Evolutionary conservation across 2,797 vertebrate species (phyloP).

Genomic region (Bradypus variegatus): DNA sequence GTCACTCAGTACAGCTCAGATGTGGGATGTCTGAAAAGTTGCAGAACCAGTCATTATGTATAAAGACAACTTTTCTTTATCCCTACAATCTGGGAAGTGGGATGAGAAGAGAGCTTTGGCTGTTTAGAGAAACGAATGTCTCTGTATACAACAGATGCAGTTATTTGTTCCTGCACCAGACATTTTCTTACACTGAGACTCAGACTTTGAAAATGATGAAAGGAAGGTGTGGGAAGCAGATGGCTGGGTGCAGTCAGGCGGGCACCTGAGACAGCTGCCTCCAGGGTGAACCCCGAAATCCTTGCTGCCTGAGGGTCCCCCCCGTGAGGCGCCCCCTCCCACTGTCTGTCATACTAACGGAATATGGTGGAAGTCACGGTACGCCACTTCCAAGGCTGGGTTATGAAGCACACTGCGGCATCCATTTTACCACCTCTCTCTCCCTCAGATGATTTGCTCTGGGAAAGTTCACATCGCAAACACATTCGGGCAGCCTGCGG

Average conservation of each 20-base stretch:
- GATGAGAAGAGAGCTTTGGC: not conserved
- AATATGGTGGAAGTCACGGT: not conserved
- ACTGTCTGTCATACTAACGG: not conserved
- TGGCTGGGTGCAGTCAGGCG: not conserved
- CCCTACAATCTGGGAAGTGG: not conserved
- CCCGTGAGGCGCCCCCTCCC: not conserved
- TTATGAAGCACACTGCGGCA: not conserved
- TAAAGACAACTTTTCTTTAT: not conserved
- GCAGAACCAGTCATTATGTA: not conserved
- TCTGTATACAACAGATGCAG: not conserved
- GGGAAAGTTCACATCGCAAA: not conserved
- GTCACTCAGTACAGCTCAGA: not conserved
- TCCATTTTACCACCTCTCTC: not conserved
- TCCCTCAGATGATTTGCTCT: not conserved
- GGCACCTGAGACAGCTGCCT: not conserved
- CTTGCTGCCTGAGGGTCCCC: no score
- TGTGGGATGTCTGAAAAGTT: not conserved
- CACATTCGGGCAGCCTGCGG: fast-evolving
- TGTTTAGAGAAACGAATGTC: not conserved
- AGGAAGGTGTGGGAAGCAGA: not conserved
- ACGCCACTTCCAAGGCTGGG: not conserved
- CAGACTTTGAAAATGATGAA: not conserved
- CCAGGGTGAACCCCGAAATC: not conserved
- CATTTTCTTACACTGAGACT: not conserved
- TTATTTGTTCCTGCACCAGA: not conserved